Evolutionary conservation across 1,140 invertebrate genomes (phyloP), one percentile per base, ranked within the genome.

Genomic region (Drosophila bipectinata): DNA sequence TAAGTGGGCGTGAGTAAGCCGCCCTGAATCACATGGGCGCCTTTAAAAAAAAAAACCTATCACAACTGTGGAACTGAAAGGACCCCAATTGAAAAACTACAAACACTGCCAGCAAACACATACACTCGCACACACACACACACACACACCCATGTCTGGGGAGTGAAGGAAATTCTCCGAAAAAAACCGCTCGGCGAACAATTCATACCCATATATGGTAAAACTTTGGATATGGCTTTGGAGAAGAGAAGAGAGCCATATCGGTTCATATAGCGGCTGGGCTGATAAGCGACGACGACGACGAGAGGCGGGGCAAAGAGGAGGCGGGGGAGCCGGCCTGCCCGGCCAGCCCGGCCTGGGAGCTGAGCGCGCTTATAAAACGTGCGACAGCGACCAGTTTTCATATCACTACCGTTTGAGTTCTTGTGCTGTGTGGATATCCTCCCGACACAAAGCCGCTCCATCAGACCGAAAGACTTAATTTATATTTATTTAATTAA

Each of bases 401-500:
- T 91, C 71, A 74, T 82, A 83, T 91, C 90, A 91, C 91, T 91
- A 89, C 87, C 90, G 82, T 91, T 91, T 84, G 85, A 91, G 90
- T 91, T 91, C 85, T 91, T 91, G 90, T 91, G 83, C 90, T 89
- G 90, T 90, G 85, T 89, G 89, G 90, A 88, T 84, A 77, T 75
- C 64, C 72, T 79, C 77, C 77, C 67, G 82, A 90, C 82, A 89
- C 90, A 87, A 83, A 78, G 69, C 81, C 78, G 75, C 66, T 83
- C 79, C 74, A 78, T 73, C 76, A 79, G 79, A 82, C 78, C 79
- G 78, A 91, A 91, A 91, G 87, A 91, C 89, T 91, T 89, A 91
- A 90, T 82, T 89, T 89, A 89, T 90, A 87, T 90, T 91, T 89
- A 91, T 91, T 91, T 91, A 85, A 90, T 91, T 90, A 91, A 89